Conservation (phyloP, 2,888 invertebrate species). For the Pycnomerus fuliginosus region DNA sequence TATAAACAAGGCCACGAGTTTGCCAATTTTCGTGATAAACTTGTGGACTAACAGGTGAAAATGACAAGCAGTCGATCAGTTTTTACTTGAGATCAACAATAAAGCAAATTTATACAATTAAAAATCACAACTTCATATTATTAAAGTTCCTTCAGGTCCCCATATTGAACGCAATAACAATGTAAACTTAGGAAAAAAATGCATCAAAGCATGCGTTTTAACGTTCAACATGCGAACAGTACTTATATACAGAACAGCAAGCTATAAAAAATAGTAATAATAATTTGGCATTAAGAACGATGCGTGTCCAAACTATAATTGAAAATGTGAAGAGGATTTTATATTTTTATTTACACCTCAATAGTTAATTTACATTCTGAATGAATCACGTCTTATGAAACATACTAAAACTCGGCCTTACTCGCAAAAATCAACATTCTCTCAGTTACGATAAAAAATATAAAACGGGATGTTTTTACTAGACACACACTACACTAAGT, state of each 20-base stretch:
- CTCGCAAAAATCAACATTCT: slow-evolving; percentile 33
- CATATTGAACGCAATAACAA: slow-evolving; percentile 29
- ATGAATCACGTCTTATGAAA: slow-evolving; percentile 28
- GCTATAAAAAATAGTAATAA: slow-evolving; percentile 39
- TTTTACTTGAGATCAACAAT: slow-evolving; percentile 50
- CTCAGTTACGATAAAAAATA: slow-evolving; percentile 21
- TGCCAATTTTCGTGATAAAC: slow-evolving; percentile 12
- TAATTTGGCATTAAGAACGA: slow-evolving; percentile 39
- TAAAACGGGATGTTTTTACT: slow-evolving; percentile 35
- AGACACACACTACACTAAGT: slow-evolving; percentile 42
- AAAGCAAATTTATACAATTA: slow-evolving; percentile 48
- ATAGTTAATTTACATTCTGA: slow-evolving; percentile 34
- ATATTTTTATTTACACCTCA: slow-evolving; percentile 33
- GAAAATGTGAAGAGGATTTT: slow-evolving; percentile 32
- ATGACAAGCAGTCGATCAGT: slow-evolving; percentile 45
- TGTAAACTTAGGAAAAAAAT: slow-evolving; percentile 6
- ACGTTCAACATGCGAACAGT: slow-evolving; percentile 27
- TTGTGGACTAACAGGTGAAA: slow-evolving; percentile 18
- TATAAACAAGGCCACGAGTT: slow-evolving; percentile 29
- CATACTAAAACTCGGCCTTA: slow-evolving; percentile 40
- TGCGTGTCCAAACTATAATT: slow-evolving; percentile 32
- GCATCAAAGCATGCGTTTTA: slow-evolving; percentile 16
- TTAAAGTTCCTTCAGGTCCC: slow-evolving; percentile 26
- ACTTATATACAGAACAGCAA: slow-evolving; percentile 29
- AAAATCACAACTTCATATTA: slow-evolving; percentile 46